A percentile compares a stretch with the other conserved stretches of the same genome.
Evolutionary conservation across 92 coral and sea anemone species (phyloP).

Genomic region (Porites divaricata): DNA sequence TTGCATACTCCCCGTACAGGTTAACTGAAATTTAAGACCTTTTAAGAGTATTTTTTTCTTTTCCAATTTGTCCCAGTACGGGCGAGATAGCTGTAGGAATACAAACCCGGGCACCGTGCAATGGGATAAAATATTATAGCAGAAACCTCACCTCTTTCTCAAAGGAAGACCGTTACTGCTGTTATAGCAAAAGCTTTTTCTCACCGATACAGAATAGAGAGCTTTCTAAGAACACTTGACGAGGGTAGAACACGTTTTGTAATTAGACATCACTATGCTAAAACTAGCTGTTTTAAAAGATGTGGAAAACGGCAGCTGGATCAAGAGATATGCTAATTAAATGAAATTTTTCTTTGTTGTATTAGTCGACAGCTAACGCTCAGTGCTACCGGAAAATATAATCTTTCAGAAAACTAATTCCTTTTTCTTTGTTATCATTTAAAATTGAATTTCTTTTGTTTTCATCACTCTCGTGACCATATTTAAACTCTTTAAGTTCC

Average conservation of each 20-base stretch:
- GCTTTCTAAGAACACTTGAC: background rate
- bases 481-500: background rate
- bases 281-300: background rate
- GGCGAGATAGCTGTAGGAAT: no score
- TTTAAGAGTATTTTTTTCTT: no score
- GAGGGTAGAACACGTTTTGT: no score
- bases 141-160: no score
- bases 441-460: conserved; percentile 1
- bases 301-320: background rate
- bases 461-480: background rate
- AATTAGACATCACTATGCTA: background rate
- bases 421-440: conserved; percentile 12
- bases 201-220: no score
- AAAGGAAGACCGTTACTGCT: no score
- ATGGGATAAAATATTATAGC: no score
- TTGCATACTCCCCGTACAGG: no score
- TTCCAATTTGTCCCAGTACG: no score
- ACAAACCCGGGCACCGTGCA: no score
- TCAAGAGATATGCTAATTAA: conserved; percentile 21
- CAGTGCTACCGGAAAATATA: conserved; percentile 6
- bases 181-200: background rate
- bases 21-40: no score
- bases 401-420: conserved; percentile 20
- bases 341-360: background rate
- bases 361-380: background rate